phyloP scores from a whole-genome alignment of 1,140 invertebrate species.

The Formica selysi region DNA sequence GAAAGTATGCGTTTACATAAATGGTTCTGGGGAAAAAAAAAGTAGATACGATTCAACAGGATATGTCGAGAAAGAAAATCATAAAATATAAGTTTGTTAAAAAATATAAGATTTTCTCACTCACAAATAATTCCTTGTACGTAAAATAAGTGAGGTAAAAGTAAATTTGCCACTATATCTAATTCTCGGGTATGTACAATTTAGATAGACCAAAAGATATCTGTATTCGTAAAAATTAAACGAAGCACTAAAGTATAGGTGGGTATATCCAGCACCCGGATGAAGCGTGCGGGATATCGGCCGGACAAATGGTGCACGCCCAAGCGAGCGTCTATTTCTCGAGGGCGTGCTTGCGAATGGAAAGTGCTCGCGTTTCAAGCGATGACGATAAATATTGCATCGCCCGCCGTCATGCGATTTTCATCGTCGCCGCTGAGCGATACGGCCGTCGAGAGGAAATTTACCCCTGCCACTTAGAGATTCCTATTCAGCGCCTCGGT shows the following conservation, averaged over 20 bases:
- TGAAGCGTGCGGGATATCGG: background rate
- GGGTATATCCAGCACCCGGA: background rate
- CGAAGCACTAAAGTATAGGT: background rate
- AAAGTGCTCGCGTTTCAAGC: constrained; percentile 34
- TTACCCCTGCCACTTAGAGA: constrained; percentile 53
- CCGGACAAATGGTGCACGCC: constrained; percentile 28
- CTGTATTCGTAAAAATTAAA: constrained; percentile 10
- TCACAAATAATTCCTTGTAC: too few species aligned
- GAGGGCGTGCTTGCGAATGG: constrained; percentile 42
- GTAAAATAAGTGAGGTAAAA: background rate
- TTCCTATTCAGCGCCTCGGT: constrained; percentile 55
- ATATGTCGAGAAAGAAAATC: background rate
- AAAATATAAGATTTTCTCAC: background rate
- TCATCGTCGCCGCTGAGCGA: constrained; percentile 61
- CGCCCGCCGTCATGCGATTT: constrained; percentile 55
- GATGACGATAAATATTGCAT: constrained; percentile 74
- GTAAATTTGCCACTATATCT: background rate
- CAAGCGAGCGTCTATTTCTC: constrained; percentile 36
- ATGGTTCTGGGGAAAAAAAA: background rate
- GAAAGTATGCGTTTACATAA: constrained; percentile 6
- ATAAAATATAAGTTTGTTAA: background rate
- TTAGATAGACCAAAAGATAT: background rate
- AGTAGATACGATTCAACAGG: background rate
- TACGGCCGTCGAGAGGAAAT: constrained; percentile 58
- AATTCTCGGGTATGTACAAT: background rate